Percentiles rank a stretch among this genome's conserved stretches.
Evolutionary conservation across 1,140 invertebrate species (phyloP).

Genomic region (Dendroctonus ponderosae): DNA sequence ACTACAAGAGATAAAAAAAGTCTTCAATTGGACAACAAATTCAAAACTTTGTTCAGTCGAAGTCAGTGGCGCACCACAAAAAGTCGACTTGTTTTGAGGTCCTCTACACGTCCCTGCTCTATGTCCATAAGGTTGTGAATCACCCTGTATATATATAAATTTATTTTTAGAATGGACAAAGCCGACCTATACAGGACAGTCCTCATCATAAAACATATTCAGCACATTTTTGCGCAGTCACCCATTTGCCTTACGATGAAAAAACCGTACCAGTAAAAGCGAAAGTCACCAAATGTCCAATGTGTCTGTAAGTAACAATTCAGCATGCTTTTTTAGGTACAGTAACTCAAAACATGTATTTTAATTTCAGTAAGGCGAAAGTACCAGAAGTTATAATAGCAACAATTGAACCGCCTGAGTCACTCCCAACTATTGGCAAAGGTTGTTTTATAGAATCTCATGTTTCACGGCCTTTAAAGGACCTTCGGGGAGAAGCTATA

Average conservation of each 20-base stretch:
- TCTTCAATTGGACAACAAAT: too few species aligned
- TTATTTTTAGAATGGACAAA: constrained; percentile 32
- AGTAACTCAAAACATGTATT: neutral
- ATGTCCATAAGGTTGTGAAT: too few species aligned
- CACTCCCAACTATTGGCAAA: constrained; percentile 69
- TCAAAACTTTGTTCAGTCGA: too few species aligned
- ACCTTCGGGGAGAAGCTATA: constrained; percentile 79
- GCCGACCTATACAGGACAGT: constrained; percentile 40
- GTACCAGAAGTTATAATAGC: constrained; percentile 90
- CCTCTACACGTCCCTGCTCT: too few species aligned
- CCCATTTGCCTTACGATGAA: constrained; percentile 79
- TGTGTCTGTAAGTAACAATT: constrained; percentile 42
- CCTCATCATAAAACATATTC: constrained; percentile 39
- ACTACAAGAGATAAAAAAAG: too few species aligned
- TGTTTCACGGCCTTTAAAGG: constrained; percentile 76
- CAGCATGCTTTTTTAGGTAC: neutral
- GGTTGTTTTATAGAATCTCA: constrained; percentile 77
- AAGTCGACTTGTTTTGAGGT: too few species aligned
- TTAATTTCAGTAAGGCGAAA: constrained; percentile 64
- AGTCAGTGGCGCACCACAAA: too few species aligned
- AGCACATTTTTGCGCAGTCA: constrained; percentile 55
- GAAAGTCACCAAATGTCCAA: constrained; percentile 41
- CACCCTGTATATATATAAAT: too few species aligned
- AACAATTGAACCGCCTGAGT: constrained; percentile 81
- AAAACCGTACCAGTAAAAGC: constrained; percentile 64